Conservation (phyloP, 2,888 invertebrate species). For the Keiferia lycopersicella region DNA sequence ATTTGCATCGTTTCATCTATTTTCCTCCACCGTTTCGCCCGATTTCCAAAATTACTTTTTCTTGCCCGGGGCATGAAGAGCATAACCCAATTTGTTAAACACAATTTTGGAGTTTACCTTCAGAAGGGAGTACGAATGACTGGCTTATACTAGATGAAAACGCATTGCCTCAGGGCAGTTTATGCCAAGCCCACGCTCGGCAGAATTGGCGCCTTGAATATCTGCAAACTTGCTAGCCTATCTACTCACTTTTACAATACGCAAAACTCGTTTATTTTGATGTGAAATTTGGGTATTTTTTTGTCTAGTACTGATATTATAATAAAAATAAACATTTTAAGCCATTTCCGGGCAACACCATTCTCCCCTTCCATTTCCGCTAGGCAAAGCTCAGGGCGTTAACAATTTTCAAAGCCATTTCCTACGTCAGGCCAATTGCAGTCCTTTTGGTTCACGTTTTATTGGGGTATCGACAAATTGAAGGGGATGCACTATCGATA, state of each 20-base stretch:
- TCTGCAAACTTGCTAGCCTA: background rate
- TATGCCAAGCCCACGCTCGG: background rate
- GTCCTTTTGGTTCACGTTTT: constrained; percentile 3
- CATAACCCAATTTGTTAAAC: background rate
- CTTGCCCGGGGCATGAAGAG: background rate
- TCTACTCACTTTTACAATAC: background rate
- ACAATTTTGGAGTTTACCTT: background rate
- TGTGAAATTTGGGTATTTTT: background rate
- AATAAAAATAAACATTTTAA: background rate
- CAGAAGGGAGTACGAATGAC: constrained; percentile 13
- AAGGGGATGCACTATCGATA: background rate
- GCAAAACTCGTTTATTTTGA: background rate
- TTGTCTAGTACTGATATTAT: too few relatives aligned
- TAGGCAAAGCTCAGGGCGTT: constrained; percentile 67
- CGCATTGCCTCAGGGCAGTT: background rate
- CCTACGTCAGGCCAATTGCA: constrained; percentile 53
- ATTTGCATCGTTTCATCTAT: background rate
- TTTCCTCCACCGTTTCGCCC: background rate
- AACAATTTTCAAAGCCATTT: constrained; percentile 71
- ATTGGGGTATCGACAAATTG: background rate
- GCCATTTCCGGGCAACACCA: constrained; percentile 23
- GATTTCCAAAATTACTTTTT: background rate
- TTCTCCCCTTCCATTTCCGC: constrained; percentile 65
- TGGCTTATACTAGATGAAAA: background rate
- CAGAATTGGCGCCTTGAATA: background rate